Base-by-base conservation (phyloP, 2,797 vertebrate genomes). In the Cyprinodon diabolis region DNA sequence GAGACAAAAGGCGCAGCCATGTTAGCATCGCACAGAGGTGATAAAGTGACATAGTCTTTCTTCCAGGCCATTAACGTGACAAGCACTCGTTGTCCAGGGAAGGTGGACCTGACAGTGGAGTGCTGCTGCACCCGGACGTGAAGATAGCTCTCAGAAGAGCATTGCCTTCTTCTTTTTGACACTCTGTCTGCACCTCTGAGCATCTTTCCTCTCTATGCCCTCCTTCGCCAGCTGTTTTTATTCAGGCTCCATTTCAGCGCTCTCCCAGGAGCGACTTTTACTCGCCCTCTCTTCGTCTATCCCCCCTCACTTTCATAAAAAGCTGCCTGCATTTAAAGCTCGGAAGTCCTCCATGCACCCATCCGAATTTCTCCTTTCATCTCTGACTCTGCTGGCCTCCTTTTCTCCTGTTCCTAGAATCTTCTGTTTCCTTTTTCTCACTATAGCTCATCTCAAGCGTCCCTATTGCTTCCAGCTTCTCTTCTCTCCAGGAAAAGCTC, bases 1-100 rank as follows among this genome's bases (percentile, higher is more conserved):
- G 78, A 89, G 88, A 91, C 87, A 90, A 92, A 92, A 91, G 89
- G 76, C 74, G 67, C 66, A 62, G 78, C 83, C 76, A 54, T 81
- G 85, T 86, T 88, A 82, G 76, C 72, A 71, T 78, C 55, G 37
- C 52, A 23, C 82, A 45, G 75, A 87, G 86, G 86, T 89, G 91
- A 92, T 90, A 83, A 91, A 89, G 87, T 85, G 89, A 88, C 90
- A 82, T 37, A 75, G 75, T 83, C 82, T 90, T 89, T 86, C 86
- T 92, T 87, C 88, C 82, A 89, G 90, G 82, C 83, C 84, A 90
- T 92, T 90, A 92, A 86, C 72, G 77, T 92, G 91, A 93, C 90
- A 91, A 91, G 90, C 68, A 45, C 81, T 65, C 52, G 74, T 84
- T 77, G 89, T 91, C 85, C 80, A 7, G 77, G 84, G 75, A 89